Conservation (phyloP, 2,797 vertebrate species). For the Taenioides sp. region DNA sequence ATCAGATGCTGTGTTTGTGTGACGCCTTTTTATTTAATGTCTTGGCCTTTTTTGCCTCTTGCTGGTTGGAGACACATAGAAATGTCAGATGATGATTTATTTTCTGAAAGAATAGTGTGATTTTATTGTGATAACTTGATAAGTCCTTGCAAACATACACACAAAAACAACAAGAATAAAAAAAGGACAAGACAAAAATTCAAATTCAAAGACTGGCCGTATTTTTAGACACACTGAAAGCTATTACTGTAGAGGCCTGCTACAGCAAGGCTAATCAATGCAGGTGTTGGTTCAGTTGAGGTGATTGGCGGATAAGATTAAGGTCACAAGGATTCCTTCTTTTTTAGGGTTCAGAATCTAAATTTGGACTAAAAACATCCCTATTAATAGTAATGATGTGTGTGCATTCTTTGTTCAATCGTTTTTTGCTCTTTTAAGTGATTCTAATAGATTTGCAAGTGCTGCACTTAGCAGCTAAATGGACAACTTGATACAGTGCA, state of each 20-base stretch:
- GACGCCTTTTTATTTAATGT: conserved; percentile 41
- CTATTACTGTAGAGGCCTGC: conserved; percentile 60
- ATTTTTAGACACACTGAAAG: conserved; percentile 71
- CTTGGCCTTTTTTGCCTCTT: conserved; percentile 34
- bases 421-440: conserved; percentile 15
- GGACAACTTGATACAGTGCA: conserved; percentile 26
- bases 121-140: conserved; percentile 10
- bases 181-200: background rate
- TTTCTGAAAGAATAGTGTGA: conserved; percentile 32
- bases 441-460: conserved; percentile 53
- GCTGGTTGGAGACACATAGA: conserved; percentile 24
- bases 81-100: conserved; percentile 28
- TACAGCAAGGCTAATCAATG: conserved; percentile 64
- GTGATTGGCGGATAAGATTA: conserved; percentile 54
- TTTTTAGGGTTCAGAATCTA: conserved; percentile 50
- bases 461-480: conserved; percentile 37
- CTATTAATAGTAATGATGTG: conserved; percentile 45
- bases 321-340: conserved; percentile 55
- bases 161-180: conserved; percentile 17
- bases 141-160: conserved; percentile 22
- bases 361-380: conserved; percentile 45
- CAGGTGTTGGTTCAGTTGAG: conserved; percentile 54
- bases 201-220: conserved; percentile 44
- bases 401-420: conserved; percentile 30
- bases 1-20: conserved; percentile 23